Evolutionary conservation across 2,113 vertebrate species (phyloP).

Genomic region (Corythornis madagascariensis): DNA sequence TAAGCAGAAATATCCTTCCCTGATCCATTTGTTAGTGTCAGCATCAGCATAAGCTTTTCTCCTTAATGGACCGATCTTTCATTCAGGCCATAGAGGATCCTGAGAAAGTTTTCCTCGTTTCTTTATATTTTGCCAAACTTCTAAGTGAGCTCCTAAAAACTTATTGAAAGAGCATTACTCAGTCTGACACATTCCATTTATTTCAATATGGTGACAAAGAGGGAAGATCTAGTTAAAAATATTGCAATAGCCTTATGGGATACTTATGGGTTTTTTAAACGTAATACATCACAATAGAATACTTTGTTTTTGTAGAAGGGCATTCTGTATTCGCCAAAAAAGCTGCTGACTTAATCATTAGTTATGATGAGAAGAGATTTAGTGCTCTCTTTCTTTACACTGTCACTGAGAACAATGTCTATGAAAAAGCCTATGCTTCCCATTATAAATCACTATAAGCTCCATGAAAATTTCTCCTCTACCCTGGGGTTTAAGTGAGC

Average conservation of each 20-base stretch:
- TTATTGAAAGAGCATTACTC: slow-evolving; percentile 71
- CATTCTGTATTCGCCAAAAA: slow-evolving; percentile 51
- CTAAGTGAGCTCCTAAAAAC: slow-evolving; percentile 62
- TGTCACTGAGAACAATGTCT: slow-evolving; percentile 79
- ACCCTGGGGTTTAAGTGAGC: slow-evolving; percentile 71
- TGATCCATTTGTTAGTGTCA: slow-evolving; percentile 54
- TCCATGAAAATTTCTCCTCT: slow-evolving; percentile 77
- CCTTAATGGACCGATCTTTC: slow-evolving; percentile 66
- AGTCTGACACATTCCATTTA: slow-evolving; percentile 70
- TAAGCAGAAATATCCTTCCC: slow-evolving; percentile 42
- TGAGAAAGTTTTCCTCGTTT: slow-evolving; percentile 71
- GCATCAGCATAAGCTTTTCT: slow-evolving; percentile 70
- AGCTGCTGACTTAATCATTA: slow-evolving; percentile 76
- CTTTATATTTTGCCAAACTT: slow-evolving; percentile 67
- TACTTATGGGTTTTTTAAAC: slow-evolving; percentile 67
- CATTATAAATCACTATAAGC: slow-evolving; percentile 81
- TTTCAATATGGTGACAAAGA: slow-evolving; percentile 72
- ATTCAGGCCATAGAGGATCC: slow-evolving; percentile 63
- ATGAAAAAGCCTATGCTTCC: slow-evolving; percentile 72
- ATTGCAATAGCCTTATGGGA: slow-evolving; percentile 71
- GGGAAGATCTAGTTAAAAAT: slow-evolving; percentile 71
- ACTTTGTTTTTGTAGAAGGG: slow-evolving; percentile 74
- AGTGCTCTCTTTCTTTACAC: slow-evolving; percentile 76
- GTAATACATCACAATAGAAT: slow-evolving; percentile 73
- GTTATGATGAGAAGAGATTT: slow-evolving; percentile 77